Base-by-base conservation (phyloP, 2,113 vertebrate species). In the Pseudorhombus dupliciocellatus region DNA sequence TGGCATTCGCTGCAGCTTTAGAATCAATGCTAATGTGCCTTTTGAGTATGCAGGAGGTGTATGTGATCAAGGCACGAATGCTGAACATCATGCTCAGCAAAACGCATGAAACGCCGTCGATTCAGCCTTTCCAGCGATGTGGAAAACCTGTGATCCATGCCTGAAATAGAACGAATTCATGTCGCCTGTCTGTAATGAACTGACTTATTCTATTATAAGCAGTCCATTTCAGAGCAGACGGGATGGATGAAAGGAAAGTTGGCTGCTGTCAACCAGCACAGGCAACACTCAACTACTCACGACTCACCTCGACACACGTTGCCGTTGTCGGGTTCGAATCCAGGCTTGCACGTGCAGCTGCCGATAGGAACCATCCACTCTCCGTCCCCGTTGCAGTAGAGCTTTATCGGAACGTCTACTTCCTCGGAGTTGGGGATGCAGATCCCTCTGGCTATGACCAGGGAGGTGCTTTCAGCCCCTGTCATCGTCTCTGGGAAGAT, bases 351-450 rank as follows among this genome's bases (percentile, higher is more conserved):
- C 0, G 97, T 98, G 82, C 98, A 99, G 87, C 97, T 96, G 0
- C 98, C 97, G 0, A 99, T 98, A 24, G 98, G 98, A 66, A 99
- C 98, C 98, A 99, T 99, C 98, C 98, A 99, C 73, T 99, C 98
- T 8, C 98, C 97, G 0, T 99, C 98, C 0, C 98, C 98, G 0
- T 99, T 99, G 90, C 98, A 99, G 92, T 99, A 99, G 21, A 99
- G 94, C 81, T 99, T 99, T 81, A 99, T 99, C 28, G 97, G 98
- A 46, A 98, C 97, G 0, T 99, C 97, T 71, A 98, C 97, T 85
- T 99, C 98, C 89, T 99, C 97, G 0, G 98, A 97, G 0, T 98
- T 97, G 56, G 96, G 93, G 73, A 99, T 98, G 90, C 98, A 99
- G 1, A 94, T 96, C 50, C 98, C 98, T 0, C 96, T 92, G 1